These are phyloP conservation scores for Hippocampus guttulatus DNA, from an alignment of 2,113 vertebrate genomes.

Conservation along the genomic window DNA sequence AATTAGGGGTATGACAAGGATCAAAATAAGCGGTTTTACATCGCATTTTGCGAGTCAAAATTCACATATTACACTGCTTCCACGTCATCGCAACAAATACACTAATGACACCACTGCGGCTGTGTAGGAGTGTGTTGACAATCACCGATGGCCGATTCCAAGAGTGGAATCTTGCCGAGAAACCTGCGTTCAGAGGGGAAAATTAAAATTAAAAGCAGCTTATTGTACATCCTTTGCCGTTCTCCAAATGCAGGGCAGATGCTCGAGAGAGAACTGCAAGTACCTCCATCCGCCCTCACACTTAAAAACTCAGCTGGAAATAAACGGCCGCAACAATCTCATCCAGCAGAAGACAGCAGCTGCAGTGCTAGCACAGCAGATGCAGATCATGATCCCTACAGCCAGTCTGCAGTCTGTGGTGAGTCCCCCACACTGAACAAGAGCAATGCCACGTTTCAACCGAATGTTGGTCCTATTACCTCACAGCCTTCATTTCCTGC, in stretches of 20 bases:
- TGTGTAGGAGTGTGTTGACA: conserved; percentile 7
- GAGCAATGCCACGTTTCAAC: background rate
- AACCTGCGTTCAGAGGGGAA: background rate
- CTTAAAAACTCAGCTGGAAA: conserved; percentile 95
- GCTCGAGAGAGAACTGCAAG: conserved; percentile 96
- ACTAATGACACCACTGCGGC: conserved; percentile 6
- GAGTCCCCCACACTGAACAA: conserved; percentile 48
- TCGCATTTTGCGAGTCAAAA: background rate
- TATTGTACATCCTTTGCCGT: background rate
- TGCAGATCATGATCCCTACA: conserved; percentile 95
- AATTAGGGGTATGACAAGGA: too few relatives aligned
- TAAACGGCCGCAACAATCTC: conserved; percentile 95
- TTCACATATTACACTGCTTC: background rate
- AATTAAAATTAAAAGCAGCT: background rate
- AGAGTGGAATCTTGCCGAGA: background rate
- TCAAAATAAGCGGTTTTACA: too few relatives aligned
- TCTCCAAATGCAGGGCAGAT: conserved; percentile 80
- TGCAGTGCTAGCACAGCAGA: conserved; percentile 91
- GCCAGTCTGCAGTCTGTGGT: conserved; percentile 85
- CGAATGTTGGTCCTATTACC: conserved; percentile 18
- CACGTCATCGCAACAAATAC: background rate
- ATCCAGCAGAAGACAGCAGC: conserved; percentile 96
- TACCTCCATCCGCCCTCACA: conserved; percentile 95
- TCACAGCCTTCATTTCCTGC: conserved; percentile 80
- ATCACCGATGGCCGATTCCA: background rate